A percentile compares a stretch with the other conserved stretches of the same genome.
Conservation (phyloP, 1,140 invertebrate species). For the Wiebesia pumilae region DNA sequence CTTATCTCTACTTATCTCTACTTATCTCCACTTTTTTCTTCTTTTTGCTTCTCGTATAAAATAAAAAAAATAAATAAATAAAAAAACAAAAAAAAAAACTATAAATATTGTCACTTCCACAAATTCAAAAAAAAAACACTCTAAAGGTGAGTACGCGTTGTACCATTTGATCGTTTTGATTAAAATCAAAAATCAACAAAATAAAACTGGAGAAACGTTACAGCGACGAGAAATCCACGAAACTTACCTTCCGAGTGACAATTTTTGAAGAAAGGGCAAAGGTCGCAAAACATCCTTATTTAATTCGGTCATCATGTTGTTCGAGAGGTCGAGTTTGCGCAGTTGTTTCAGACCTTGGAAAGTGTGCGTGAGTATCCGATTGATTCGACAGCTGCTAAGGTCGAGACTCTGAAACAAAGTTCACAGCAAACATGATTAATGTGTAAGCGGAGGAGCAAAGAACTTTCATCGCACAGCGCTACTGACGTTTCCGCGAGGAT, state of each 20-base stretch:
- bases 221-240: background rate
- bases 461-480: background rate
- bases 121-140: too few relatives aligned
- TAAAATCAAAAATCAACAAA: too few relatives aligned
- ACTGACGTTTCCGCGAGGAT: too few relatives aligned
- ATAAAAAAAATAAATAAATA: too few relatives aligned
- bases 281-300: slow-evolving; percentile 51
- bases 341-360: slow-evolving; percentile 63
- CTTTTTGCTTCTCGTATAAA: too few relatives aligned
- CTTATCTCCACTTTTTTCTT: too few relatives aligned
- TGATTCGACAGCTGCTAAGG: slow-evolving; percentile 66
- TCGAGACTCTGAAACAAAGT: slow-evolving; percentile 61
- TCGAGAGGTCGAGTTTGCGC: slow-evolving; percentile 66
- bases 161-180: too few relatives aligned
- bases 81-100: too few relatives aligned
- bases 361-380: slow-evolving; percentile 59
- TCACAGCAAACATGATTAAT: background rate
- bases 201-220: too few relatives aligned
- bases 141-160: too few relatives aligned
- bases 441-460: background rate
- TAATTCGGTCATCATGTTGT: slow-evolving; percentile 66
- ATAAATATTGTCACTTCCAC: too few relatives aligned
- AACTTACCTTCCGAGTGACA: slow-evolving; percentile 15
- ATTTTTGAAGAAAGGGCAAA: slow-evolving; percentile 12
- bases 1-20: too few relatives aligned